Conservation (phyloP, 2,888 invertebrate species). For the Arge pagana region DNA sequence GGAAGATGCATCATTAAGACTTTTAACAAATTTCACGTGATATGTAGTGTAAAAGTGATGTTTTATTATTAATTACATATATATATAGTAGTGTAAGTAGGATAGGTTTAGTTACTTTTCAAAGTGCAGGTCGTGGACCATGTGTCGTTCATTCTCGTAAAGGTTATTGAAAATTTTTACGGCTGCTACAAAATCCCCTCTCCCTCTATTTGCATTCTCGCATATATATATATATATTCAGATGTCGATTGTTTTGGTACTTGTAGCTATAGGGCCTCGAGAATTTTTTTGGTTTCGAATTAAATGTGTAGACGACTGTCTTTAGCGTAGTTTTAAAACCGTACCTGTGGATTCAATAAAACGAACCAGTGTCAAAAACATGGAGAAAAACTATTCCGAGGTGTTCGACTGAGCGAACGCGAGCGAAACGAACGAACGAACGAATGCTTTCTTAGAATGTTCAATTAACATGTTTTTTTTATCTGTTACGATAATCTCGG, state of each 20-base stretch:
- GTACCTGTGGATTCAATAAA: conserved; percentile 26
- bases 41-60: conserved; percentile 40
- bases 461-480: conserved; percentile 1
- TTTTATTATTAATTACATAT: conserved; percentile 31
- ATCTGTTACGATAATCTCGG: conserved; percentile 22
- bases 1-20: conserved; percentile 50
- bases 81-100: conserved; percentile 28
- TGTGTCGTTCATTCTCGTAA: conserved; percentile 25
- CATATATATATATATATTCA: not conserved
- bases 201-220: not conserved
- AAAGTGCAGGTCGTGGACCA: conserved; percentile 37
- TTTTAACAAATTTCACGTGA: conserved; percentile 50
- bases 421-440: conserved; percentile 30
- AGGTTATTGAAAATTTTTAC: not conserved
- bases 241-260: not conserved
- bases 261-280: not conserved
- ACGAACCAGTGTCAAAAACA: conserved; percentile 24
- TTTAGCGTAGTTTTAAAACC: conserved; percentile 23
- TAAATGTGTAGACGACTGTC: conserved; percentile 18
- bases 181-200: conserved; percentile 17
- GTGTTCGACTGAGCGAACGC: conserved; percentile 17
- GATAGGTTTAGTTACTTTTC: conserved; percentile 32
- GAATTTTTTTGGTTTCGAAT: conserved; percentile 5
- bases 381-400: conserved; percentile 17
- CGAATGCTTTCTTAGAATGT: conserved; percentile 24